Evolutionary conservation across 2,888 invertebrate species (phyloP).

Genomic region (Nemurella pictetii): DNA sequence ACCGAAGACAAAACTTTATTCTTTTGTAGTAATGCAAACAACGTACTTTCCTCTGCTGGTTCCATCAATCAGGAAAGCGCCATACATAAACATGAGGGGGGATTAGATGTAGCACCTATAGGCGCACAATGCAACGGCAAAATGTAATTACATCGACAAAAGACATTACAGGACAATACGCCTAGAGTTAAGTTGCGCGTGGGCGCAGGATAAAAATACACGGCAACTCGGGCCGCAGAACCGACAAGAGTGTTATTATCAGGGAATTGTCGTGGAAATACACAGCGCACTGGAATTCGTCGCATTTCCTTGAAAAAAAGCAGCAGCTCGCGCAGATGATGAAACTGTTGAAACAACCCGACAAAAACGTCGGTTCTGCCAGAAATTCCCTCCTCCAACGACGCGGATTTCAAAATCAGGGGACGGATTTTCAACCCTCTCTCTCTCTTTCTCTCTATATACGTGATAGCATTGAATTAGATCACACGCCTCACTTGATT

Average conservation of each 20-base stretch:
- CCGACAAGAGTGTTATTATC: not conserved
- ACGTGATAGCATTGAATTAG: slow-evolving; percentile 6
- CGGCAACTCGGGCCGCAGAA: not conserved
- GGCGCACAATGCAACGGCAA: slow-evolving; percentile 1
- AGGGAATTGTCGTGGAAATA: not conserved
- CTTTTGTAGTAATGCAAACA: slow-evolving; percentile 27
- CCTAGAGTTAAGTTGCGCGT: not conserved
- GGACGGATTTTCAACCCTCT: not conserved
- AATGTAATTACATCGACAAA: slow-evolving; percentile 11
- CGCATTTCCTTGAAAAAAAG: not conserved
- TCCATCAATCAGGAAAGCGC: slow-evolving; percentile 7
- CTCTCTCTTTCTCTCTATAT: not conserved
- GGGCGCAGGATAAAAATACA: not conserved
- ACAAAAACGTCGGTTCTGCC: not conserved
- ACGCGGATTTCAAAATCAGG: not conserved
- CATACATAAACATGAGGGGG: slow-evolving; percentile 27
- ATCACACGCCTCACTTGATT: not conserved
- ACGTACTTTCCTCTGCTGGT: slow-evolving; percentile 10
- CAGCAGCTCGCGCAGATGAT: not conserved
- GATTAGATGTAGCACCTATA: not conserved
- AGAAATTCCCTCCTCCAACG: not conserved
- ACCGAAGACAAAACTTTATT: slow-evolving; percentile 26
- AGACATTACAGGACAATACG: slow-evolving; percentile 4
- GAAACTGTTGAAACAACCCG: not conserved
- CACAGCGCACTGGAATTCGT: not conserved